Evolutionary conservation across 2,113 vertebrate species (phyloP).

Genomic region (Nycticebus coucang): DNA sequence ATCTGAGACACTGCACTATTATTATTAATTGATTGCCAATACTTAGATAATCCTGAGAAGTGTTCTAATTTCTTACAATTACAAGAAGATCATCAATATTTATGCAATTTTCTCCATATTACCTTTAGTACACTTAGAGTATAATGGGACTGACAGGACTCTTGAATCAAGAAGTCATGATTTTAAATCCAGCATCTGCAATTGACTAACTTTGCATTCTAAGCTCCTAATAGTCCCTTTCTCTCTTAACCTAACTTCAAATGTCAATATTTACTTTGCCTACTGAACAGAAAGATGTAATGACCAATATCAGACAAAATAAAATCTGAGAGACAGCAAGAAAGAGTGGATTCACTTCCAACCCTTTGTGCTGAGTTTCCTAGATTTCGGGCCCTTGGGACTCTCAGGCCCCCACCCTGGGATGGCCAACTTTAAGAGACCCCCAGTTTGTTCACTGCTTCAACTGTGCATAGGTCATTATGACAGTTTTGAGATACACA

Average conservation of each 20-base stretch:
- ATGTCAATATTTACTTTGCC: not conserved
- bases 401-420: not conserved
- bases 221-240: not conserved
- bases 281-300: not conserved
- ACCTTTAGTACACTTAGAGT: not conserved
- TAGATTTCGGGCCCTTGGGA: not conserved
- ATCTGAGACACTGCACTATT: slow-evolving; percentile 16
- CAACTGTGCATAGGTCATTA: not conserved
- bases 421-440: not conserved
- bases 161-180: not conserved
- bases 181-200: not conserved
- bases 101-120: not conserved
- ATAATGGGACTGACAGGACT: not conserved
- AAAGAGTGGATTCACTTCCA: not conserved
- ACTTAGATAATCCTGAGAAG: not conserved
- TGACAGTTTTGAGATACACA: too few relatives aligned
- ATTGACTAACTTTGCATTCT: not conserved
- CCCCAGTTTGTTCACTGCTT: not conserved
- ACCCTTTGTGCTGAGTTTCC: accelerated
- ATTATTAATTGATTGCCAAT: slow-evolving; percentile 35
- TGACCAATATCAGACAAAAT: not conserved
- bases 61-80: not conserved
- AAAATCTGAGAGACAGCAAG: not conserved
- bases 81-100: not conserved
- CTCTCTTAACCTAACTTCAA: not conserved